These are phyloP conservation scores for Uloborus plumipes DNA, from an alignment of 2,888 invertebrate genomes.

Conservation along the genomic window DNA sequence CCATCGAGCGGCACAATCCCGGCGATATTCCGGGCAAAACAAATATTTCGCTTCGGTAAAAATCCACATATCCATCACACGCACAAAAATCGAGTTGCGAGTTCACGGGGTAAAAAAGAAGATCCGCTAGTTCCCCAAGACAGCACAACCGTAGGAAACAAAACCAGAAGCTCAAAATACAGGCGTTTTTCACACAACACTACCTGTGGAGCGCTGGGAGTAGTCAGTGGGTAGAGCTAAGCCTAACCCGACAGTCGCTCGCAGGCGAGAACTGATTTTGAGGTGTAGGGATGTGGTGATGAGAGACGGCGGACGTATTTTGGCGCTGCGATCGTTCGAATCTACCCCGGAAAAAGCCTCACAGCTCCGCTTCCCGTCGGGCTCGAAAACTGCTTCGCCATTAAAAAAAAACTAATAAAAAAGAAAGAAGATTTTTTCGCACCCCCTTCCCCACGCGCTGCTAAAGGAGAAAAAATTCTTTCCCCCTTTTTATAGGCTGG, in stretches of 20 bases:
- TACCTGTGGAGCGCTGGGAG: conserved; percentile 44
- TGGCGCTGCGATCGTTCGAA: conserved; percentile 53
- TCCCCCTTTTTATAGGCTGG: conserved; percentile 6
- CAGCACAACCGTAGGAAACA: background rate
- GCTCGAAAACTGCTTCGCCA: conserved; percentile 20
- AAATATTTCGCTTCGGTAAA: background rate
- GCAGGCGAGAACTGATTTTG: conserved; percentile 30
- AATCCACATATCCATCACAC: conserved; percentile 28
- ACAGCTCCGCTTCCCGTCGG: conserved; percentile 37
- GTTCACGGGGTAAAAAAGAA: conserved; percentile 2
- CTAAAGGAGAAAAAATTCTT: conserved; percentile 7
- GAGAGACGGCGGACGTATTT: conserved; percentile 29
- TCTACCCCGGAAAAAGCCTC: conserved; percentile 15
- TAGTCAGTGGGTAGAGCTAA: conserved; percentile 6
- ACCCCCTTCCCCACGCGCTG: conserved; percentile 33
- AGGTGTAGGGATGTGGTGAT: conserved; percentile 28
- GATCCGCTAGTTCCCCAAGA: background rate
- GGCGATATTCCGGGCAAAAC: conserved; percentile 12
- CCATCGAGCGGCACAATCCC: conserved; percentile 7
- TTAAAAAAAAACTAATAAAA: conserved; percentile 19
- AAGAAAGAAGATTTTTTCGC: conserved; percentile 7
- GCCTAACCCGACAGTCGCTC: conserved; percentile 38
- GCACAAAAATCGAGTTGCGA: background rate
- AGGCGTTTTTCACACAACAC: conserved; percentile 27
- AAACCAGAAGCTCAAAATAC: conserved; percentile 25